Conservation (phyloP, 2,113 vertebrate genomes). For the Gallinago media region DNA sequence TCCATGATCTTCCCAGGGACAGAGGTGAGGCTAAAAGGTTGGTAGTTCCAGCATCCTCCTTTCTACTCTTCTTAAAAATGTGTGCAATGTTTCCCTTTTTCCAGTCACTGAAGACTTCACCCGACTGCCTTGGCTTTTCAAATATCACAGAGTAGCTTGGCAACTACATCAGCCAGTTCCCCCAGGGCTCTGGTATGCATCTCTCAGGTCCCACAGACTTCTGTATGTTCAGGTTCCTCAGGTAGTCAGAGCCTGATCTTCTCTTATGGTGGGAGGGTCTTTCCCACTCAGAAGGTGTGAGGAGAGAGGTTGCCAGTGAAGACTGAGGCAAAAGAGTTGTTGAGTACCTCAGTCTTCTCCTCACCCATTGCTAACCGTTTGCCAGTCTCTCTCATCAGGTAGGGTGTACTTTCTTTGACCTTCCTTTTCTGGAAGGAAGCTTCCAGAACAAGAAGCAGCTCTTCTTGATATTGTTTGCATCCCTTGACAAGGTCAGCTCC, state of each 20-base stretch:
- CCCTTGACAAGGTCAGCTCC: background rate
- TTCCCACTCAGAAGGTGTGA: background rate
- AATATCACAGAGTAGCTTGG: background rate
- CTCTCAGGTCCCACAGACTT: background rate
- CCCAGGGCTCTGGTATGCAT: background rate
- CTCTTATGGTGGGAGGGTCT: background rate
- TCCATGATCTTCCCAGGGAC: background rate
- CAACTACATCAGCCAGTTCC: background rate
- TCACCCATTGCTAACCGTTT: background rate
- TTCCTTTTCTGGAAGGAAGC: background rate
- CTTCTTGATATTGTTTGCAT: background rate
- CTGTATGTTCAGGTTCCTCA: background rate
- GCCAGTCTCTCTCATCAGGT: background rate
- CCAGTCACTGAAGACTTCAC: background rate
- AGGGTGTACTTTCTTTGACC: background rate
- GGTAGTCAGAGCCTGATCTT: background rate
- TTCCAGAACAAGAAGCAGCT: background rate
- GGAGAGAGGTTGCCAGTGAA: background rate
- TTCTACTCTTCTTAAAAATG: background rate
- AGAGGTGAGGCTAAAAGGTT: background rate
- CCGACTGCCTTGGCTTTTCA: background rate
- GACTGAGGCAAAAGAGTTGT: background rate
- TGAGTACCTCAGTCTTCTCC: background rate
- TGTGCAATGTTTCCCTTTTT: background rate
- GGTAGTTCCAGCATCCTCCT: background rate